Evolutionary conservation across 2,888 invertebrate species (phyloP), one percentile per base, ranked within the genome.

Genomic region (Eutolmus rufibarbis): DNA sequence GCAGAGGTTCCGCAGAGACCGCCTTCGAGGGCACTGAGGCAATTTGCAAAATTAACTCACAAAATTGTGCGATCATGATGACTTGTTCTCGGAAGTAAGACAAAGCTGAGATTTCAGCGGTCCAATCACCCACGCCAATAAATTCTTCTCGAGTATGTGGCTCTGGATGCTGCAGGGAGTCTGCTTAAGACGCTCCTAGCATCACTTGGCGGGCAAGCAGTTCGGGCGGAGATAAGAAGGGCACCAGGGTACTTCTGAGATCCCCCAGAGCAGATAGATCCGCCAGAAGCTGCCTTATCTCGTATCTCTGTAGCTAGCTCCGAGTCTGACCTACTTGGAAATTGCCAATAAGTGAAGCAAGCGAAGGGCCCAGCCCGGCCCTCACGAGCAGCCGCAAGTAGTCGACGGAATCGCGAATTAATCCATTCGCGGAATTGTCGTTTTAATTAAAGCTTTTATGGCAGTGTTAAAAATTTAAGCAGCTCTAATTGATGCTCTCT

Each of bases 361-460:
- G 16, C 31, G 34, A 37, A 76, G 40, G 34, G 40, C 43, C 16
- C 43, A 4, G 43, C 43, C 43, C 34, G 28, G 76, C 76, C 76
- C 76, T 76, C 28, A 16, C 76, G 19, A 76, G 16, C 76, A 34
- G 19, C 5, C 34, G 76, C 40, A 37, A 16, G 16, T 5, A 19
- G 14, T 40, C 34, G 40, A 37, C 34, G n/a, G 40, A 34, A 9
- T 37, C 76, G 34, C 12, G 40, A 23, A 84, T 84, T 84, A 84
- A 46, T 66, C 34, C 66, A 40, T 57, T 40, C 57, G 34, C 23
- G 84, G 57, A 84, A 84, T 84, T 57, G 74, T 84, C 84, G 28
- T 84, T 84, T 84, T 84, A 84, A 84, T 84, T 84, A 84, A 40
- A 84, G 51, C 66, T 34, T 84, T 74, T 66, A 84, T 66, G 40